A percentile compares a stretch with the other conserved stretches of the same genome.
Evolutionary conservation across 2,888 invertebrate genomes (phyloP).

Genomic region (Pammene fasciana): DNA sequence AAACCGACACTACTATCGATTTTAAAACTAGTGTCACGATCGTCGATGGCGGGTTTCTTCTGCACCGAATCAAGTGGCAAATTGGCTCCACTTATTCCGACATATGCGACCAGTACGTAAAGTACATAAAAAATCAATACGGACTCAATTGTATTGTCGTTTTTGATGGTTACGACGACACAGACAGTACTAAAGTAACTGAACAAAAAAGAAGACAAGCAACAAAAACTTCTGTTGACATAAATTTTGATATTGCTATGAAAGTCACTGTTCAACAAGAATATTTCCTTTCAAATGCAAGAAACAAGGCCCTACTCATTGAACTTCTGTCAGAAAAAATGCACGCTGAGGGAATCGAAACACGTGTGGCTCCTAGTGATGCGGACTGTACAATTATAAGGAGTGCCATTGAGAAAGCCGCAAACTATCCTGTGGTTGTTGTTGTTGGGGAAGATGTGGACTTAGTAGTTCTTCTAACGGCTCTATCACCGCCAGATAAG

Average conservation of each 20-base stretch:
- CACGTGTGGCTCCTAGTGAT: not conserved
- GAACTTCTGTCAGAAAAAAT: not conserved
- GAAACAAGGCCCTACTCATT: not conserved
- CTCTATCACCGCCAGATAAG: not conserved
- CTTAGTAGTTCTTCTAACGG: not conserved
- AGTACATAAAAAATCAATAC: not conserved
- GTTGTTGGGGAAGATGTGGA: not conserved
- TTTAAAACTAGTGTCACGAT: not conserved
- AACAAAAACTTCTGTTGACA: not conserved
- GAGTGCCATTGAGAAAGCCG: not conserved
- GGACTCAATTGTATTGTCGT: not conserved
- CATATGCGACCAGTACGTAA: not conserved
- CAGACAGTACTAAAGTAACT: not conserved
- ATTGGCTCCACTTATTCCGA: not conserved
- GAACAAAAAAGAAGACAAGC: not conserved
- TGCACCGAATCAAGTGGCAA: not conserved
- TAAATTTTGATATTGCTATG: not conserved
- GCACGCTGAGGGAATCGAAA: not conserved
- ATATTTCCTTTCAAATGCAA: not conserved
- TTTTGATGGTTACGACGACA: not conserved
- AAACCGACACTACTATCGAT: slow-evolving; percentile 19
- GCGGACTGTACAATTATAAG: not conserved
- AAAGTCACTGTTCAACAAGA: not conserved
- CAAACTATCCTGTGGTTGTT: not conserved
- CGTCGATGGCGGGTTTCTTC: not conserved